Evolutionary conservation across 1,140 invertebrate species (phyloP).

Genomic region (Atta texana): DNA sequence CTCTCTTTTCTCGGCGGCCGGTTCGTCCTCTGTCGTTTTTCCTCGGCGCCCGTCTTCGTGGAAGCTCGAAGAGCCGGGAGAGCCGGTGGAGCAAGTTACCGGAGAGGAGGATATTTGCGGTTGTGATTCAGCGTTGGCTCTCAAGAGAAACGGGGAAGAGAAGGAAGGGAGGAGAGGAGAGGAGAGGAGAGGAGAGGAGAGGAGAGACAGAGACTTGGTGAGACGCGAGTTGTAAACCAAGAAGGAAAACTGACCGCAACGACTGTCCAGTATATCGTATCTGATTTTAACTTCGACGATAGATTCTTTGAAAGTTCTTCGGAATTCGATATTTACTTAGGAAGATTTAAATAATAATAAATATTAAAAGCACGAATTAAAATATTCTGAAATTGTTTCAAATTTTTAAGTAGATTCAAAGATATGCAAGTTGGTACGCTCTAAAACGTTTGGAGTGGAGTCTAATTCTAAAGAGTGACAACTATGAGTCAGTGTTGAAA

Average conservation of each 20-base stretch:
- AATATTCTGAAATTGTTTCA: not conserved
- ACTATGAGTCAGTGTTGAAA: too few relatives aligned
- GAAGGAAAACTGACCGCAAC: slow-evolving; percentile 70
- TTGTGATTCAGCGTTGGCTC: slow-evolving; percentile 75
- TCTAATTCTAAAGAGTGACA: too few relatives aligned
- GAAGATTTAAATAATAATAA: not conserved
- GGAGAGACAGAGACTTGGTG: slow-evolving; percentile 17
- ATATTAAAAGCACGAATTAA: not conserved
- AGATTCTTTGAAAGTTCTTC: not conserved
- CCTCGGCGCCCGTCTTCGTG: slow-evolving; percentile 12
- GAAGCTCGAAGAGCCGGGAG: slow-evolving; percentile 30
- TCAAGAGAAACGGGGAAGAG: slow-evolving; percentile 48
- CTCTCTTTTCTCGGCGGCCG: slow-evolving; percentile 45
- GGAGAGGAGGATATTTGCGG: slow-evolving; percentile 78
- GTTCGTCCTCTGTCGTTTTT: slow-evolving; percentile 7
- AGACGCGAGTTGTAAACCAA: slow-evolving; percentile 55
- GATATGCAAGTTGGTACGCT: too few relatives aligned
- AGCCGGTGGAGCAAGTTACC: slow-evolving; percentile 66
- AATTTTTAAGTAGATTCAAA: too few relatives aligned
- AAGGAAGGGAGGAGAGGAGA: slow-evolving; percentile 38
- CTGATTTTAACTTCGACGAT: not conserved
- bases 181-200: not conserved
- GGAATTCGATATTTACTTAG: not conserved
- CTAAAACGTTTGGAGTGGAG: too few relatives aligned
- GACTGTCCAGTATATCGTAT: slow-evolving; percentile 52